Conservation (phyloP, 2,797 vertebrate species). For the Lycodopsis pacificus region DNA sequence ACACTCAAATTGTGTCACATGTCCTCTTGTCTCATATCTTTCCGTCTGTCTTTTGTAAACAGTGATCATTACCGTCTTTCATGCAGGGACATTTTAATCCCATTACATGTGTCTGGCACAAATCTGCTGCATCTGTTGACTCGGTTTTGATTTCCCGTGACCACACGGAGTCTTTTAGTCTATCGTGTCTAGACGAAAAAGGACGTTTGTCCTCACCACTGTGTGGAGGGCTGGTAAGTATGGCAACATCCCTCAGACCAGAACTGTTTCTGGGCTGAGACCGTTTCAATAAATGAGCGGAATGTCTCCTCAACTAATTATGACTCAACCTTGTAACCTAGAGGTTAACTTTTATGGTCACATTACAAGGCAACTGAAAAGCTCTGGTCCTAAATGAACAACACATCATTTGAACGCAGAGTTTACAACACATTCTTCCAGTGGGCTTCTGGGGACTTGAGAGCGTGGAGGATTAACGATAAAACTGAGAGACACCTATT, state of each 20-base stretch:
- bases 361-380: constrained; percentile 32
- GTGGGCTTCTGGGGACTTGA: neutral
- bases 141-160: constrained; percentile 64
- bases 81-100: constrained; percentile 50
- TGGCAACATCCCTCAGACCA: constrained; percentile 52
- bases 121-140: constrained; percentile 52
- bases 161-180: constrained; percentile 53
- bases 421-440: constrained; percentile 27
- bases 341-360: constrained; percentile 22
- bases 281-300: constrained; percentile 52
- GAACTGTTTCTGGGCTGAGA: constrained; percentile 44
- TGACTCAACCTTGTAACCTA: constrained; percentile 49
- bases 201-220: constrained; percentile 37
- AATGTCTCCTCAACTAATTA: constrained; percentile 44
- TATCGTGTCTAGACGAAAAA: constrained; percentile 59
- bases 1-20: constrained; percentile 49
- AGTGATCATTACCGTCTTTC: constrained; percentile 55
- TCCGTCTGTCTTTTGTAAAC: constrained; percentile 56
- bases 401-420: constrained; percentile 9
- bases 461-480: constrained; percentile 4
- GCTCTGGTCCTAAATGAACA: constrained; percentile 24
- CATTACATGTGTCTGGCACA: constrained; percentile 52
- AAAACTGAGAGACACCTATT: neutral
- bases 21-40: constrained; percentile 55
- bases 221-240: constrained; percentile 49